These are phyloP conservation scores for Brotula barbata DNA, from an alignment of 2,797 vertebrate genomes.

Conservation along the genomic window DNA sequence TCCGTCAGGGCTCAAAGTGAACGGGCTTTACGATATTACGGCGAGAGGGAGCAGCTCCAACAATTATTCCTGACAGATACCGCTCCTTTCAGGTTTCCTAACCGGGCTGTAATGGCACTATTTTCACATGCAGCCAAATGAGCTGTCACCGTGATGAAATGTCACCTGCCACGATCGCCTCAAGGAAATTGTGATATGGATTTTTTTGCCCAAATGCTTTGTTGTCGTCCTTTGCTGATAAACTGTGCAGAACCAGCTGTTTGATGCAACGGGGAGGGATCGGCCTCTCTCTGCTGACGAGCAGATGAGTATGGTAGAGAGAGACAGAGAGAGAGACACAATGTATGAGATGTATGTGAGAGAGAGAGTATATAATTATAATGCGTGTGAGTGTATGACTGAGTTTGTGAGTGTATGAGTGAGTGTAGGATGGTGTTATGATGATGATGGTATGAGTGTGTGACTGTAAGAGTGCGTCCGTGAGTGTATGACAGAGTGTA, in stretches of 20 bases:
- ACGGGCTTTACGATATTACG: conserved; percentile 47
- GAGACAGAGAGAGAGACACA: too few relatives aligned
- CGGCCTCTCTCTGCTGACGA: conserved; percentile 44
- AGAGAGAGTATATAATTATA: too few relatives aligned
- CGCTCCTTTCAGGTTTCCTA: conserved; percentile 49
- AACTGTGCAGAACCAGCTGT: conserved; percentile 56
- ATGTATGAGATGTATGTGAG: too few relatives aligned
- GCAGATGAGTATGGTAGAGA: conserved; percentile 27
- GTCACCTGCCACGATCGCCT: conserved; percentile 34
- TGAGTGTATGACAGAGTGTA: too few relatives aligned
- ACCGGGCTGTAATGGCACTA: conserved; percentile 56
- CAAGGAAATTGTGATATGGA: conserved; percentile 57
- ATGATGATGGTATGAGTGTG: too few relatives aligned
- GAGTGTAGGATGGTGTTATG: too few relatives aligned
- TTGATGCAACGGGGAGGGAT: conserved; percentile 43
- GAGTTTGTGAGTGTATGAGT: too few relatives aligned
- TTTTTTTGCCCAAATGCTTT: conserved; percentile 49
- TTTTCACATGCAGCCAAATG: conserved; percentile 45
- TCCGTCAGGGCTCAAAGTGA: conserved; percentile 66
- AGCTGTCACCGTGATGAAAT: conserved; percentile 66
- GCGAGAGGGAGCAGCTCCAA: conserved; percentile 55
- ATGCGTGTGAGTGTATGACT: too few relatives aligned
- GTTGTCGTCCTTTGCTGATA: conserved; percentile 61
- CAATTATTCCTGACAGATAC: conserved; percentile 59
- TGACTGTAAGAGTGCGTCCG: too few relatives aligned